A percentile compares a stretch with the other conserved stretches of the same genome.
These are phyloP conservation scores for Anthonomus grandis DNA, from an alignment of 1,140 invertebrate species.

Conservation along the genomic window DNA sequence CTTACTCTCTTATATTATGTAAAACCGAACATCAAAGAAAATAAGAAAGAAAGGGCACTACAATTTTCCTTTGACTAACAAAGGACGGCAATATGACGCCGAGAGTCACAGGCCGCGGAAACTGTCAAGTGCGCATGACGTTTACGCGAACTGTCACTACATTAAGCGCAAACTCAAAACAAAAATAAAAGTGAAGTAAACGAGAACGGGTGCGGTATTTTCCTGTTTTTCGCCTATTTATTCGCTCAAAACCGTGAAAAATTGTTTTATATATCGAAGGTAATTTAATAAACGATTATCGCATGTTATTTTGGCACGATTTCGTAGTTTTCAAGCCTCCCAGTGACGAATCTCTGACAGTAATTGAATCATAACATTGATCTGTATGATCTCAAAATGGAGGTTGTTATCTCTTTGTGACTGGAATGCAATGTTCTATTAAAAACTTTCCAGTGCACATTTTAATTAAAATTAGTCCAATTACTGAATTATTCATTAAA, in stretches of 20 bases:
- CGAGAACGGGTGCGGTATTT: slow-evolving; percentile 14
- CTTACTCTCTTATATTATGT: no score
- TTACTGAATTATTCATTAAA: no score
- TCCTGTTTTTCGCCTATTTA: slow-evolving; percentile 11
- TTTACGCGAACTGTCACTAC: no score
- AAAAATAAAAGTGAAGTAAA: not conserved
- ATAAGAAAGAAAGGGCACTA: no score
- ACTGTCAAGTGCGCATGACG: no score
- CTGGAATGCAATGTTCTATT: slow-evolving; percentile 26
- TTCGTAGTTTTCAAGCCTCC: no score
- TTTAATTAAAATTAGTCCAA: no score
- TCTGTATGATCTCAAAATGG: slow-evolving; percentile 37
- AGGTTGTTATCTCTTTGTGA: slow-evolving; percentile 40
- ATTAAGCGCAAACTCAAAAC: slow-evolving; percentile 9
- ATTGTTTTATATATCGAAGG: slow-evolving; percentile 3
- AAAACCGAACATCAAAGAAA: no score
- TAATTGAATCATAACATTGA: slow-evolving; percentile 17
- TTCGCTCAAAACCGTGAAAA: not conserved
- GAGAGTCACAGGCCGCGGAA: no score
- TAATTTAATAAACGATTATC: not conserved
- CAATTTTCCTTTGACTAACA: no score
- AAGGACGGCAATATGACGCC: no score
- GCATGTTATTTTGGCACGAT: not conserved
- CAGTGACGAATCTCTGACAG: not conserved
- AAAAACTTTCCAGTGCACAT: no score